Conservation (phyloP, 2,797 vertebrate genomes). For the Pampus argenteus region DNA sequence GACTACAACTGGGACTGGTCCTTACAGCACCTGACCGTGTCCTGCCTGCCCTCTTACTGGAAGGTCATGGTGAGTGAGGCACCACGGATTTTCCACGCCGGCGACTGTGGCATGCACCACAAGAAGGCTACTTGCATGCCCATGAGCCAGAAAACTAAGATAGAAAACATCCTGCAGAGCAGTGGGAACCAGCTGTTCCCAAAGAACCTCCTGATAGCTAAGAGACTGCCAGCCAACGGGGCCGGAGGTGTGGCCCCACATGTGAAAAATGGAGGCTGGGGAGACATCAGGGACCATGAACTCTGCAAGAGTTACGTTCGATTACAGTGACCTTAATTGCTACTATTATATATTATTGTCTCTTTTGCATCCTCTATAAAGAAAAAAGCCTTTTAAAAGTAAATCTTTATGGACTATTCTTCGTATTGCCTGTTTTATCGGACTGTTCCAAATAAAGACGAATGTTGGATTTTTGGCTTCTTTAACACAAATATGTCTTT, state of each 20-base stretch:
- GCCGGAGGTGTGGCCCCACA: conserved; percentile 90
- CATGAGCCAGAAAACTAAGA: conserved; percentile 91
- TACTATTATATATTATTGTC: conserved; percentile 79
- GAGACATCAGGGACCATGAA: conserved; percentile 99
- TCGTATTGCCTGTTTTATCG: conserved; percentile 89
- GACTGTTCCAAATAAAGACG: conserved; percentile 86
- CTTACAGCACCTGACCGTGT: conserved; percentile 93
- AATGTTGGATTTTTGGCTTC: conserved; percentile 83
- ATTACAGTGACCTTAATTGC: conserved; percentile 91
- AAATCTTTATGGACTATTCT: conserved; percentile 86
- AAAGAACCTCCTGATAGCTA: conserved; percentile 89
- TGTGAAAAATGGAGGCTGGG: conserved; percentile 98
- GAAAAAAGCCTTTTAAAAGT: conserved; percentile 85
- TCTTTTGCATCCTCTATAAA: conserved; percentile 87
- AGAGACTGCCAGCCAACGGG: conserved; percentile 89
- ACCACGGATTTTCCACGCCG: conserved; percentile 94
- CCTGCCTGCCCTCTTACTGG: conserved; percentile 95
- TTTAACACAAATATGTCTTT: conserved; percentile 75
- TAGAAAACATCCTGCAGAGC: conserved; percentile 91
- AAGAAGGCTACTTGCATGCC: conserved; percentile 93
- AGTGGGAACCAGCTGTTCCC: conserved; percentile 94
- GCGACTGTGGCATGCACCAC: conserved; percentile 99
- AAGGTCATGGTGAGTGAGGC: conserved; percentile 96
- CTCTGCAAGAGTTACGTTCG: conserved; percentile 98
- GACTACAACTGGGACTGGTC: conserved; percentile 99